A percentile compares a stretch with the other conserved stretches of the same genome.
These are phyloP conservation scores for Pterostichus madidus DNA, from an alignment of 2,888 invertebrate species.

Conservation along the genomic window DNA sequence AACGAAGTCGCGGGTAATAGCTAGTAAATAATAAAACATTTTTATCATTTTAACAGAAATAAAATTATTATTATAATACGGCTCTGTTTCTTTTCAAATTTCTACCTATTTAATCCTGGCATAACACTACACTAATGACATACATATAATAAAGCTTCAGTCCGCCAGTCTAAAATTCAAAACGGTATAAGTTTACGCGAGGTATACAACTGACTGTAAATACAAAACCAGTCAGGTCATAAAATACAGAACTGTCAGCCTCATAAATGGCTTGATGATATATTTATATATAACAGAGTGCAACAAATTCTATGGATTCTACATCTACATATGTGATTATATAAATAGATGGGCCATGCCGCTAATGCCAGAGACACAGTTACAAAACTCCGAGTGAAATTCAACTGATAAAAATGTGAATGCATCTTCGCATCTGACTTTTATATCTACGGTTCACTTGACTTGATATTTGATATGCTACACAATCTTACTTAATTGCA, in stretches of 20 bases:
- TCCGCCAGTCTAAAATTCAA: too few species aligned
- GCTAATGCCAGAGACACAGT: neutral
- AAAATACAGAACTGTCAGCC: neutral
- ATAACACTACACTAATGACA: too few species aligned
- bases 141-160: too few species aligned
- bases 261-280: neutral
- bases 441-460: neutral
- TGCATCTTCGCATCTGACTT: constrained; percentile 1
- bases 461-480: neutral
- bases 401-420: constrained; percentile 6
- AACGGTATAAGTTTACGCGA: too few species aligned
- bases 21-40: too few species aligned
- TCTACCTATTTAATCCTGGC: too few species aligned
- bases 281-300: constrained; percentile 1
- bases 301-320: neutral
- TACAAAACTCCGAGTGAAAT: constrained; percentile 1
- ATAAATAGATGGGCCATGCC: constrained; percentile 1
- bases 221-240: neutral
- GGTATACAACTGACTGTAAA: too few species aligned
- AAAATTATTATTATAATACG: too few species aligned
- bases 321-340: neutral
- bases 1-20: too few species aligned
- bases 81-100: too few species aligned
- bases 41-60: too few species aligned
- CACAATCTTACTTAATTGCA: neutral